A percentile compares a stretch with the other conserved stretches of the same genome.
These are phyloP conservation scores for Liparis tanakae DNA, from an alignment of 2,797 vertebrate genomes.

Conservation along the genomic window DNA sequence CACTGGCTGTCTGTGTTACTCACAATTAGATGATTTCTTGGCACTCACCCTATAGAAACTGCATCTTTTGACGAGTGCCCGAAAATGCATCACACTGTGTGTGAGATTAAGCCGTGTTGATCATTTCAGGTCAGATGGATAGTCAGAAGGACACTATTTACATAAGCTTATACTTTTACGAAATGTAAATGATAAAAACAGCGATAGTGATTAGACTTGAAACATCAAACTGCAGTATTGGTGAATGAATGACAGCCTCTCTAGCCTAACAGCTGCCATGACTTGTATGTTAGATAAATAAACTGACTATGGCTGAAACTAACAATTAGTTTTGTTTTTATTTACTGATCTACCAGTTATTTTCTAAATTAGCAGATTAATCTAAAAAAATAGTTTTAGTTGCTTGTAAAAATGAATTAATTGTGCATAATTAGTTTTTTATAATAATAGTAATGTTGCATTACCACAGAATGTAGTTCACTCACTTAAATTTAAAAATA, in stretches of 20 bases:
- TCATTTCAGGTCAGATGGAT: background rate
- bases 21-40: conserved; percentile 29
- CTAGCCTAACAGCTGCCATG: background rate
- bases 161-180: background rate
- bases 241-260: background rate
- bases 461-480: conserved; percentile 1
- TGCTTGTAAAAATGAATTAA: background rate
- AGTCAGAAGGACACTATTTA: background rate
- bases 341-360: background rate
- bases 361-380: background rate
- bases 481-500: background rate
- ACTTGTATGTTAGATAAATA: background rate
- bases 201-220: background rate
- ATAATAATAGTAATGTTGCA: background rate
- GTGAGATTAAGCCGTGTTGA: conserved; percentile 14
- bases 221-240: background rate
- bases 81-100: conserved; percentile 10
- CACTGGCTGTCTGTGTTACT: conserved; percentile 20
- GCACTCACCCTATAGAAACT: conserved; percentile 11
- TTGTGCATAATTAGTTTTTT: background rate
- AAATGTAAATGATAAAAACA: background rate
- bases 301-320: background rate
- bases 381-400: background rate
- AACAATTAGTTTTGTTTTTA: background rate
- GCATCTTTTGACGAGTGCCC: conserved; percentile 27